phyloP scores from a whole-genome alignment of 1,140 invertebrate genomes.

The Antheraea pernyi region DNA sequence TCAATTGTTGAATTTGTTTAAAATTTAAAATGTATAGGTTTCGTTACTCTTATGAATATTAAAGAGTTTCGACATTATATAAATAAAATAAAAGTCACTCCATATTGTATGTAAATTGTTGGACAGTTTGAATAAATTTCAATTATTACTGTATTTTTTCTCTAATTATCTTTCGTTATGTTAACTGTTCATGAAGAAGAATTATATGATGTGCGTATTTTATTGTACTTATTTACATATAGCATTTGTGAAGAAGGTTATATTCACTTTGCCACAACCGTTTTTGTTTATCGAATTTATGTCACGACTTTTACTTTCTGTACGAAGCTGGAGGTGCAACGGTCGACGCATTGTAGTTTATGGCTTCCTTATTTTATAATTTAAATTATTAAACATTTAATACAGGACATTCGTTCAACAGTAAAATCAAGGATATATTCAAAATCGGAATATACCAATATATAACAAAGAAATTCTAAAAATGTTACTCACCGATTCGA shows the following conservation, averaged over 20 bases:
- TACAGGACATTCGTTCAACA: neutral
- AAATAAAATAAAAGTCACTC: neutral
- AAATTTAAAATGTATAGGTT: neutral
- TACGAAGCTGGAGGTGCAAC: neutral
- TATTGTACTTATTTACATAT: neutral
- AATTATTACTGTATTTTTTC: neutral
- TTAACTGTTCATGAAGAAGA: neutral
- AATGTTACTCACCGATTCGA: conserved; percentile 21
- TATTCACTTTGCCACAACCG: neutral
- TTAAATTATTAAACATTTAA: neutral
- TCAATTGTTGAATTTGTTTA: neutral
- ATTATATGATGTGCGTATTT: neutral
- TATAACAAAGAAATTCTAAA: neutral
- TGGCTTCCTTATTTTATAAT: neutral
- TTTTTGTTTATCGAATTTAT: neutral
- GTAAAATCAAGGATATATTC: neutral
- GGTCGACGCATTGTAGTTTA: neutral
- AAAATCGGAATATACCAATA: neutral
- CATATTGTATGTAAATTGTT: neutral
- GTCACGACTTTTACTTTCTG: neutral
- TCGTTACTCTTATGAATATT: neutral
- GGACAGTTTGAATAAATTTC: neutral
- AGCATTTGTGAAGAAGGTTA: neutral
- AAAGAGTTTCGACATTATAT: neutral
- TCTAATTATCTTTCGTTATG: neutral